These are phyloP conservation scores for Ctenomys sociabilis DNA, from an alignment of 2,113 vertebrate genomes.

Conservation along the genomic window DNA sequence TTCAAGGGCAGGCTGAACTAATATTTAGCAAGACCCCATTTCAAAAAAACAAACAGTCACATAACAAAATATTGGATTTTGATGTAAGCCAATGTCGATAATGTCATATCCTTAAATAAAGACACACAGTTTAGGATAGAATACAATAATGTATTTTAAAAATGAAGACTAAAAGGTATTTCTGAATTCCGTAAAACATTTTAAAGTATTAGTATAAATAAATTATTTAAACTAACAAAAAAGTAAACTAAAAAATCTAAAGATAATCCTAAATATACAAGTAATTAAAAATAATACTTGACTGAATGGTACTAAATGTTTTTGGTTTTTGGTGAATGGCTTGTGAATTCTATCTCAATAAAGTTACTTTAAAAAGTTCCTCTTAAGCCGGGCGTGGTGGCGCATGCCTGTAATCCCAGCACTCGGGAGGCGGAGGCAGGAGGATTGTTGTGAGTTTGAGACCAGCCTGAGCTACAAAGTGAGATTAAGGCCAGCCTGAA, in stretches of 20 bases:
- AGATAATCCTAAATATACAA: not conserved
- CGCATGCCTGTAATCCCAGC: no score
- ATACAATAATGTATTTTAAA: constrained; percentile 49
- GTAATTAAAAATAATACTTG: not conserved
- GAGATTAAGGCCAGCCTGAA: no score
- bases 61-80: constrained; percentile 35
- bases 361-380: not conserved
- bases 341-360: constrained; percentile 7
- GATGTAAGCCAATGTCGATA: constrained; percentile 1
- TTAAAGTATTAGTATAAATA: not conserved
- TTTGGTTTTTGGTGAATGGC: not conserved
- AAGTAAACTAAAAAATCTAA: constrained; percentile 40
- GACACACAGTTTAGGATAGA: not conserved
- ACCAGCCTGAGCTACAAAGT: no score
- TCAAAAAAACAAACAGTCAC: not conserved
- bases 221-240: not conserved
- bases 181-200: constrained; percentile 20
- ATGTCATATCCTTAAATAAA: constrained; percentile 33
- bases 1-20: not conserved
- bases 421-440: no score
- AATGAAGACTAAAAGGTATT: constrained; percentile 32
- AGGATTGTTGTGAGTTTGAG: no score
- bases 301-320: not conserved
- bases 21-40: not conserved
- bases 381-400: no score